A percentile compares a stretch with the other conserved stretches of the same genome.
phyloP scores from a whole-genome alignment of 2,113 vertebrate species.

The Pitta sordida region DNA sequence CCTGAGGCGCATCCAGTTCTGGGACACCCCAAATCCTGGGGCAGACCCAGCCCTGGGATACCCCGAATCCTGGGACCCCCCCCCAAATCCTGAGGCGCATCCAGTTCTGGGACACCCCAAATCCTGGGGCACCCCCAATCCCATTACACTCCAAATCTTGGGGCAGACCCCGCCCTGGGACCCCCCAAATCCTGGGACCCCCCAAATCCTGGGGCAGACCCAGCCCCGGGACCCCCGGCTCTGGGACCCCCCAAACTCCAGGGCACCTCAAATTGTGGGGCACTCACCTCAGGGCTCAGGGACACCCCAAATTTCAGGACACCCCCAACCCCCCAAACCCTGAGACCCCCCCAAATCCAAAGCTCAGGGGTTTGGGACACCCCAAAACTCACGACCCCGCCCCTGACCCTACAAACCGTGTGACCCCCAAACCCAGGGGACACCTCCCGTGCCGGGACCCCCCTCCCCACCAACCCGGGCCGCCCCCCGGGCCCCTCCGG shows the following conservation, averaged over 20 bases:
- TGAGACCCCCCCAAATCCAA: not conserved
- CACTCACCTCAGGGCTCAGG: too few species aligned
- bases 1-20: too few species aligned
- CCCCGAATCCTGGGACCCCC: not conserved
- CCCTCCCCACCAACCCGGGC: too few species aligned
- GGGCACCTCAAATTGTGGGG: not conserved
- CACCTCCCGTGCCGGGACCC: not conserved
- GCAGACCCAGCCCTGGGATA: too few species aligned
- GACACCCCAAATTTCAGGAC: fast-evolving
- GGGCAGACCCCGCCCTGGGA: too few species aligned
- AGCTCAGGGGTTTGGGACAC: too few species aligned
- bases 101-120: not conserved
- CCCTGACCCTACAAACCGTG: fast-evolving
- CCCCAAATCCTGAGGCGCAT: not conserved
- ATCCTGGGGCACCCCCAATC: too few species aligned
- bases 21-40: not conserved
- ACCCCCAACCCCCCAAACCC: too few species aligned
- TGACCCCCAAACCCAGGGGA: not conserved
- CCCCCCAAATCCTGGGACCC: not conserved
- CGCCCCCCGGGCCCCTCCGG: not conserved
- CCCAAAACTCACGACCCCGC: not conserved
- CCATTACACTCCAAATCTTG: too few species aligned
- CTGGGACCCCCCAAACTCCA: fast-evolving
- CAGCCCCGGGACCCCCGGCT: not conserved
- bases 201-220: too few species aligned